phyloP scores from a whole-genome alignment of 2,113 vertebrate species.

The Microcebus ravelobensis region DNA sequence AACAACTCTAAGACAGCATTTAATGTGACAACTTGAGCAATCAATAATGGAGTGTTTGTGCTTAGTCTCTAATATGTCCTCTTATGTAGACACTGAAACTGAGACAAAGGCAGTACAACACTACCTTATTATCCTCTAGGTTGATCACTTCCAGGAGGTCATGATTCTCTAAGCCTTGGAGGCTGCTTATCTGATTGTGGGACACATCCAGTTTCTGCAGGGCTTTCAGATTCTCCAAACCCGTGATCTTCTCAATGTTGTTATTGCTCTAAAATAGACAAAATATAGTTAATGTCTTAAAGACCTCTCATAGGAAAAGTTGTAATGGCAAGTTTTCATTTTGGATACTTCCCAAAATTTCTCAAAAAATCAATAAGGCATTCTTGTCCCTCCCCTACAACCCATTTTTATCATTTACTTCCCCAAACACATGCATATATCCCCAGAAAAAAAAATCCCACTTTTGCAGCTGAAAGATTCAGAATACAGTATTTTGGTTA shows the following conservation, averaged over 20 bases:
- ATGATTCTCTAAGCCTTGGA: slow-evolving; percentile 90
- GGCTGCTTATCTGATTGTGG: slow-evolving; percentile 88
- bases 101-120: background rate
- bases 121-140: slow-evolving; percentile 94
- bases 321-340: background rate
- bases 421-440: background rate
- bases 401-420: background rate
- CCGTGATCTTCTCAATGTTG: slow-evolving; percentile 87
- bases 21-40: background rate
- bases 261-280: slow-evolving; percentile 89
- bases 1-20: background rate
- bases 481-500: background rate
- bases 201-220: slow-evolving; percentile 92
- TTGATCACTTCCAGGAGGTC: slow-evolving; percentile 87
- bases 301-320: background rate
- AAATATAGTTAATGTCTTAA: background rate
- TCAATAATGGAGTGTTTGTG: background rate
- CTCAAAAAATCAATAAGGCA: background rate
- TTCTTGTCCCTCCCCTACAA: background rate
- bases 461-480: background rate
- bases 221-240: slow-evolving; percentile 86
- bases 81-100: background rate
- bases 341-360: background rate
- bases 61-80: background rate
- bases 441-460: background rate